Evolutionary conservation across 2,113 vertebrate species (phyloP).

Genomic region (Elanus axillaris): DNA sequence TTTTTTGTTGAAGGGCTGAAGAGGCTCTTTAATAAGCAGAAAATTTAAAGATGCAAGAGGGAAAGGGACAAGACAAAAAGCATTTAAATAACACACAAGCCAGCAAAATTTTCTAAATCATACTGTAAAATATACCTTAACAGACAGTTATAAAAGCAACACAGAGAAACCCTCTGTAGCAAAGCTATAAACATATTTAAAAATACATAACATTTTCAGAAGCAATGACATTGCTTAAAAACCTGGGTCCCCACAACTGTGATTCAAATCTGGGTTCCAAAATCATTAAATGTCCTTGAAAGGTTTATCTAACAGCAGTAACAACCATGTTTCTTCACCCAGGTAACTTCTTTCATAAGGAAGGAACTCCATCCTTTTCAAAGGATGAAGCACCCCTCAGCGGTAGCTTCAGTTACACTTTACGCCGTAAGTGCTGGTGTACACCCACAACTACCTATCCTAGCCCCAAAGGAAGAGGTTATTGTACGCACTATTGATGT

Average conservation of each 20-base stretch:
- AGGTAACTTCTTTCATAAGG: not conserved
- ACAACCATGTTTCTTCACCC: not conserved
- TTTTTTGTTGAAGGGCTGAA: not conserved
- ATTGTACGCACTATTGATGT: not conserved
- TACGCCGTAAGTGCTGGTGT: not conserved
- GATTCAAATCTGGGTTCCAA: not conserved
- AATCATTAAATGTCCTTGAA: not conserved
- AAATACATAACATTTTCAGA: not conserved
- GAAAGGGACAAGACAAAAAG: not conserved
- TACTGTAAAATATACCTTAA: not conserved
- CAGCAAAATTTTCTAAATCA: not conserved
- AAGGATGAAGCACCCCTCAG: not conserved
- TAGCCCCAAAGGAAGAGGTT: not conserved
- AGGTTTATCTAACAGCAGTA: not conserved
- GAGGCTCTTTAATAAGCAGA: not conserved
- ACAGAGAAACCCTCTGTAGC: not conserved
- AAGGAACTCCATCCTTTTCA: not conserved
- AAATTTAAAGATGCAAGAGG: not conserved
- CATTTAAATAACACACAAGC: not conserved
- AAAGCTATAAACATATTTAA: not conserved
- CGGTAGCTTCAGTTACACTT: not conserved
- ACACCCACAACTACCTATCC: not conserved
- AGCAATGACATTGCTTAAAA: not conserved
- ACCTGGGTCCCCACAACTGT: not conserved
- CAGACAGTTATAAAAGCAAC: not conserved